Conservation (phyloP, 2,797 vertebrate genomes). For the Denticeps clupeoides region DNA sequence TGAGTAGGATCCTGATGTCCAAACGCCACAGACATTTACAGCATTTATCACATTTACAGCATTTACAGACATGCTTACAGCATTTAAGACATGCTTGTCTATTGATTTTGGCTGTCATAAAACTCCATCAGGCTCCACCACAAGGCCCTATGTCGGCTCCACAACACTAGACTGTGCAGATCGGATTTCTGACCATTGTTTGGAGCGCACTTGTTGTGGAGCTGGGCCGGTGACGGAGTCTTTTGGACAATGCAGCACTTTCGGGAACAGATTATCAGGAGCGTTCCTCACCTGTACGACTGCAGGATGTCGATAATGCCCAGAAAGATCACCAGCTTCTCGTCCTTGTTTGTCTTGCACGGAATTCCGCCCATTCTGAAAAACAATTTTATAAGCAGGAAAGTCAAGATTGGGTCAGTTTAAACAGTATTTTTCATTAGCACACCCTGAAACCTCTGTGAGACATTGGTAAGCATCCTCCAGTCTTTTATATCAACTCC, state of each 20-base stretch:
- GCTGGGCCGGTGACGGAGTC: too few species aligned
- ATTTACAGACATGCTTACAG: not conserved
- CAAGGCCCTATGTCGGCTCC: too few species aligned
- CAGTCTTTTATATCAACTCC: too few species aligned
- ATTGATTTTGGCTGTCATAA: not conserved
- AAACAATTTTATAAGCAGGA: conserved; percentile 23
- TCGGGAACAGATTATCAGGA: not conserved
- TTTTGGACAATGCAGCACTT: not conserved
- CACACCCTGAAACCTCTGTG: too few species aligned
- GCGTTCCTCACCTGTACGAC: conserved; percentile 76
- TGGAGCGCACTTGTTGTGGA: too few species aligned
- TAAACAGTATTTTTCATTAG: too few species aligned
- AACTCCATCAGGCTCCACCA: too few species aligned
- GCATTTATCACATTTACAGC: not conserved
- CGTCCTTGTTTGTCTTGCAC: conserved; percentile 86
- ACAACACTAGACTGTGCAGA: not conserved
- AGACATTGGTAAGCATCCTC: too few species aligned
- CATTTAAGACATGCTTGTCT: not conserved
- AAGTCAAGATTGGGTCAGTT: not conserved
- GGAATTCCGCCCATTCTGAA: conserved; percentile 95
- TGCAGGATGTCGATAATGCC: conserved; percentile 97
- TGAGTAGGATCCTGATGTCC: too few species aligned
- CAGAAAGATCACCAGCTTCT: conserved; percentile 88
- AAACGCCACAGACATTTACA: too few species aligned
- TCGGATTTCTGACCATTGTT: not conserved